Evolutionary conservation across 1,140 invertebrate genomes (phyloP).

Genomic region (Drosophila ficusphila): DNA sequence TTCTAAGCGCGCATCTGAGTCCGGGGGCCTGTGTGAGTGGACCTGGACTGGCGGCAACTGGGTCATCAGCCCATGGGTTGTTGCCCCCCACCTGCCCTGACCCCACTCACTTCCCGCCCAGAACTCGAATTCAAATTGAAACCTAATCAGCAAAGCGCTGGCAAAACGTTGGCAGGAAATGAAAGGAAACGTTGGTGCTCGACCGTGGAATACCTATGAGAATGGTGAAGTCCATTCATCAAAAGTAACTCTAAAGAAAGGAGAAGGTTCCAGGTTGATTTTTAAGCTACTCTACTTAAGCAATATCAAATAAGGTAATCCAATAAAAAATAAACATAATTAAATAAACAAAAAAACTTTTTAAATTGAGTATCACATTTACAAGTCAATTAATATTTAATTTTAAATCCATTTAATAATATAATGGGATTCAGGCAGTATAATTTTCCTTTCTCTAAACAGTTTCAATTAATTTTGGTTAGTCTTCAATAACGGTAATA

Average conservation of each 20-base stretch:
- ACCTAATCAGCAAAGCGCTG: slow-evolving; percentile 58
- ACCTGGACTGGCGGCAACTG: slow-evolving; percentile 22
- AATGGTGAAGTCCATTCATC: not conserved
- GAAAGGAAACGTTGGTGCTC: slow-evolving; percentile 3
- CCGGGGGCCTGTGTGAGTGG: slow-evolving; percentile 14
- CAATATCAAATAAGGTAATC: too few species aligned
- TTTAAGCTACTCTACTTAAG: too few species aligned
- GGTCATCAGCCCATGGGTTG: slow-evolving; percentile 47
- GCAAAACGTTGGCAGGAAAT: slow-evolving; percentile 14
- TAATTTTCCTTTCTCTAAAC: too few species aligned
- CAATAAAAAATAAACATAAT: not conserved
- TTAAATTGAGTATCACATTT: too few species aligned
- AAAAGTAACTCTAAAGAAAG: not conserved
- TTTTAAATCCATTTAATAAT: too few species aligned
- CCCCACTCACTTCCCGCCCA: slow-evolving; percentile 18
- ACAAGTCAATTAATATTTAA: too few species aligned
- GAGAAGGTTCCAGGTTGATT: not conserved
- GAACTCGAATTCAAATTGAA: slow-evolving; percentile 49
- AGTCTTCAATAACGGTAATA: too few species aligned
- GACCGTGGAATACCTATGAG: slow-evolving; percentile 17
- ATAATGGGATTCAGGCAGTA: too few species aligned
- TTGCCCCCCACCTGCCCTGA: slow-evolving; percentile 26
- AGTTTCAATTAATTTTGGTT: too few species aligned
- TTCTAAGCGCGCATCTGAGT: slow-evolving; percentile 30
- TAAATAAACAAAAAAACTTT: too few species aligned